A percentile compares a stretch with the other conserved stretches of the same genome.
phyloP scores from a whole-genome alignment of 64 coral and sea anemone species.

The Orbicella faveolata region DNA sequence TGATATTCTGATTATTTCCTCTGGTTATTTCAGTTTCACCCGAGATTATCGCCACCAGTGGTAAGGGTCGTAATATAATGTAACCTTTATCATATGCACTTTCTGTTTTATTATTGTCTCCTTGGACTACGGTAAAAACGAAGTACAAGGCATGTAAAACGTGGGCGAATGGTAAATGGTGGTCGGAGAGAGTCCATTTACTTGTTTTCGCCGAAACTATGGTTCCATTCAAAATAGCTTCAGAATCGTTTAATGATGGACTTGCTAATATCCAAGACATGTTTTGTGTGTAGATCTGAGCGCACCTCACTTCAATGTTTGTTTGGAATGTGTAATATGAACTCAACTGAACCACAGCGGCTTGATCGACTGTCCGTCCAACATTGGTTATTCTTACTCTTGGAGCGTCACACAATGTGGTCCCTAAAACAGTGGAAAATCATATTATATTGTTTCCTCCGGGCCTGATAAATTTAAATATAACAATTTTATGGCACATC shows the following conservation, averaged over 20 bases:
- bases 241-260: slow-evolving; percentile 1
- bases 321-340: slow-evolving; percentile 1
- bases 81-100: background rate
- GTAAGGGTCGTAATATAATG: background rate
- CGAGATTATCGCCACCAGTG: slow-evolving; percentile 10
- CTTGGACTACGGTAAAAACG: background rate
- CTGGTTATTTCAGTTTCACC: slow-evolving; percentile 29
- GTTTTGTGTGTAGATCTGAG: background rate
- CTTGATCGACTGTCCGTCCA: background rate
- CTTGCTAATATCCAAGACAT: slow-evolving; percentile 8
- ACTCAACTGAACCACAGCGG: background rate
- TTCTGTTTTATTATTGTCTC: background rate
- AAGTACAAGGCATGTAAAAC: slow-evolving; percentile 1
- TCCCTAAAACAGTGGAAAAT: background rate
- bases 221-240: background rate
- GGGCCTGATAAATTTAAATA: too few species aligned
- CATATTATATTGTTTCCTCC: too few species aligned
- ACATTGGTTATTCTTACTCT: background rate
- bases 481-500: too few species aligned
- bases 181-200: background rate
- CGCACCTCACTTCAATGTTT: background rate
- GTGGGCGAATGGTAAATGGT: background rate
- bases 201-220: background rate
- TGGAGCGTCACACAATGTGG: slow-evolving; percentile 15
- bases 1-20: slow-evolving; percentile 5